phyloP scores from a whole-genome alignment of 2,797 vertebrate genomes.

The Bovichtus diacanthus region DNA sequence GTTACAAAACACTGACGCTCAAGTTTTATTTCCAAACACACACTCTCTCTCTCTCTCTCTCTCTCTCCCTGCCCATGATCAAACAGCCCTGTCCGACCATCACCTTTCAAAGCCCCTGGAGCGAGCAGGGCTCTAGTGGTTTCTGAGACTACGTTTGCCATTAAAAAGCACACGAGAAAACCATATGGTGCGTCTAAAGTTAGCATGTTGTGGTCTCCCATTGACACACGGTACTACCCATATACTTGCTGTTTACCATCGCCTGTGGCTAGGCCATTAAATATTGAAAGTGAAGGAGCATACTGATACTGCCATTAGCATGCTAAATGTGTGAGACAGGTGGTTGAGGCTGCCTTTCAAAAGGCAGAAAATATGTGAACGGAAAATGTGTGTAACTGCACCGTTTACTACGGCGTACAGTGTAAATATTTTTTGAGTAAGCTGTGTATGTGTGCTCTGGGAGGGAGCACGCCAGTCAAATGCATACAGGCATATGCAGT shows the following conservation, averaged over 20 bases:
- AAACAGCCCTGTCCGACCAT: constrained; percentile 48
- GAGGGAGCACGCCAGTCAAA: constrained; percentile 67
- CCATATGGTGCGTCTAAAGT: constrained; percentile 82
- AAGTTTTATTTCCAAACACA: constrained; percentile 45
- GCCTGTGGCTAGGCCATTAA: constrained; percentile 77
- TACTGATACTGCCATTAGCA: constrained; percentile 77
- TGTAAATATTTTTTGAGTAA: constrained; percentile 80
- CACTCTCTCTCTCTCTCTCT: neutral
- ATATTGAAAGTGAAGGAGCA: constrained; percentile 80
- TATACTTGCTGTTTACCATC: constrained; percentile 75
- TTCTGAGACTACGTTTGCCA: constrained; percentile 65
- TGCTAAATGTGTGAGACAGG: constrained; percentile 81
- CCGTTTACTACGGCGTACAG: constrained; percentile 63
- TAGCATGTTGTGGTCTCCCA: constrained; percentile 77
- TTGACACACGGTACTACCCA: constrained; percentile 69
- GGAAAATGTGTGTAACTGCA: constrained; percentile 71
- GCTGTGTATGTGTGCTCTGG: constrained; percentile 73
- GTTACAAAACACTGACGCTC: constrained; percentile 52
- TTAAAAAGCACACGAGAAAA: constrained; percentile 81
- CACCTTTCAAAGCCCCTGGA: constrained; percentile 56
- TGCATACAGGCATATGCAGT: constrained; percentile 66
- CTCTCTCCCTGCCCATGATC: constrained; percentile 18
- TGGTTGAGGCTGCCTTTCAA: constrained; percentile 73
- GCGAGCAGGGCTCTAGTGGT: constrained; percentile 48
- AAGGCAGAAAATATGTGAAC: constrained; percentile 67